Evolutionary conservation across 2,113 vertebrate species (phyloP).

Genomic region (Telmatochromis sp.): DNA sequence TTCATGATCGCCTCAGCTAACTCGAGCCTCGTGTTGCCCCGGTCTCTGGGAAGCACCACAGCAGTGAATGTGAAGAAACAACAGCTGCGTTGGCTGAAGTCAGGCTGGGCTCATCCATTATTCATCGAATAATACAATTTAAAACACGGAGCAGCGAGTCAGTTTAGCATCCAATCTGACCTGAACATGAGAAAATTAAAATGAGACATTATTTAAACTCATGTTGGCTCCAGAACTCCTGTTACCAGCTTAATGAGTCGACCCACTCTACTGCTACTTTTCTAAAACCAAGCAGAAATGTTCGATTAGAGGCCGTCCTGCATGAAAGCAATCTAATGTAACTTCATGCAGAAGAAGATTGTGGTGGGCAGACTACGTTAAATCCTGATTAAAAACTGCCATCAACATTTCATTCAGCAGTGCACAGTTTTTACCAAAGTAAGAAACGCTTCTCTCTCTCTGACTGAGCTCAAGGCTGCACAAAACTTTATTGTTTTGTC

Average conservation of each 20-base stretch:
- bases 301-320: rapidly evolving
- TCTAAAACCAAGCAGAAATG: background rate
- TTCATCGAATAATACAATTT: background rate
- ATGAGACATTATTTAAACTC: background rate
- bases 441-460: background rate
- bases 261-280: background rate
- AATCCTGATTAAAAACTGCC: background rate
- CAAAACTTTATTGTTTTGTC: background rate
- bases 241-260: background rate
- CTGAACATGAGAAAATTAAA: background rate
- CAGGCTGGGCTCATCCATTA: background rate
- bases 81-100: background rate
- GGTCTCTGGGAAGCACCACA: background rate
- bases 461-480: background rate
- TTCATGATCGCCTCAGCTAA: background rate
- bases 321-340: background rate
- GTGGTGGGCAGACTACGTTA: rapidly evolving
- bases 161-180: background rate
- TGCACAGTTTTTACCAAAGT: background rate
- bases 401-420: background rate
- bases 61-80: background rate
- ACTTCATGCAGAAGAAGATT: background rate
- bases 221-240: background rate
- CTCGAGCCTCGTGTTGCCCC: background rate
- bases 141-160: background rate